Conservation (phyloP, 2,113 vertebrate species). For the Copsychus sechellarum region DNA sequence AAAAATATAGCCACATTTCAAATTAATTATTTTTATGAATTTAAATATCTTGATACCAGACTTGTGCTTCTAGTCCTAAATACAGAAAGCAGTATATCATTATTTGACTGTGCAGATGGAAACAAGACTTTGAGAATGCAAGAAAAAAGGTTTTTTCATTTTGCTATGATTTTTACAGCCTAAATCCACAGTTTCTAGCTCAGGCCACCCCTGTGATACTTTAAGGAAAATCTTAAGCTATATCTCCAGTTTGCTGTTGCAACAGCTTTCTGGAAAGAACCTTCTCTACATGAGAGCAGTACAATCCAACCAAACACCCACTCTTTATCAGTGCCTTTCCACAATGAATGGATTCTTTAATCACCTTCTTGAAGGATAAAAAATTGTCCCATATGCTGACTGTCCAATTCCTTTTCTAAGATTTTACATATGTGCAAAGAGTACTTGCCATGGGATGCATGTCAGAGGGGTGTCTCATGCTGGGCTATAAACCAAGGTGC, state of each 20-base stretch:
- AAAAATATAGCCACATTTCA: neutral
- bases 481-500: neutral
- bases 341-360: neutral
- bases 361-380: neutral
- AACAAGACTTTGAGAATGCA: neutral
- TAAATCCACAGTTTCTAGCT: neutral
- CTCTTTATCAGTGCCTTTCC: neutral
- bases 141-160: neutral
- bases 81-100: neutral
- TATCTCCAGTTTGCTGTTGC: neutral
- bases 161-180: neutral
- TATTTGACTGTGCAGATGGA: neutral
- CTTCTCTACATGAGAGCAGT: neutral
- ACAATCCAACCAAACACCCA: neutral
- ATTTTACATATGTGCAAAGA: neutral
- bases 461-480: neutral
- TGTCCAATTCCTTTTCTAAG: neutral
- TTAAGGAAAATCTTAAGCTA: neutral
- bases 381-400: neutral
- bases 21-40: neutral
- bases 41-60: neutral
- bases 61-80: neutral
- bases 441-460: neutral
- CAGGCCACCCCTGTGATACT: neutral
- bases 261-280: neutral